Evolutionary conservation across 2,797 vertebrate species (phyloP).

Genomic region (Streptopelia turtur): DNA sequence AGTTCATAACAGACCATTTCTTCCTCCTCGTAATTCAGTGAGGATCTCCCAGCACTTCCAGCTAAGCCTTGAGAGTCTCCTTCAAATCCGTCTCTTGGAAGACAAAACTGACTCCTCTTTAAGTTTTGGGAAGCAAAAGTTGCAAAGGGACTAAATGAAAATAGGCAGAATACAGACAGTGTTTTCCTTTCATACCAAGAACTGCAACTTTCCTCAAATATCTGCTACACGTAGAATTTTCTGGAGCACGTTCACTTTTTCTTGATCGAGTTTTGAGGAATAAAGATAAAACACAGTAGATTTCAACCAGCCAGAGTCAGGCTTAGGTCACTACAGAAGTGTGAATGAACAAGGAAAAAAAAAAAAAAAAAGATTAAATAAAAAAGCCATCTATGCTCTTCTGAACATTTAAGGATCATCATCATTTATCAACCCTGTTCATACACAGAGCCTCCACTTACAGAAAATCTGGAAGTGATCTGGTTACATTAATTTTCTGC

Average conservation of each 20-base stretch:
- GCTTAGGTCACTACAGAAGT: neutral
- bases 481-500: neutral
- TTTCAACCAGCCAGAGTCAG: neutral
- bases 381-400: neutral
- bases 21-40: fast-evolving
- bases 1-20: neutral
- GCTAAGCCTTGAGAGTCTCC: neutral
- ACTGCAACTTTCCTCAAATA: neutral
- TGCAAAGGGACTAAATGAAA: neutral
- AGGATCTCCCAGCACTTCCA: neutral
- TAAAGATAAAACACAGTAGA: neutral
- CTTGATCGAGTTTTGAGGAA: too few relatives aligned
- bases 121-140: neutral
- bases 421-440: neutral
- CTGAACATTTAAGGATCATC: neutral
- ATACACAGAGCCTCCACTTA: neutral
- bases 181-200: neutral
- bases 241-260: neutral
- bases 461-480: neutral
- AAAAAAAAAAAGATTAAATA: too few relatives aligned
- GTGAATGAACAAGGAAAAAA: neutral
- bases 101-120: neutral
- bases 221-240: neutral
- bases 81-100: neutral
- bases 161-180: neutral